Base-by-base conservation (phyloP, 2,888 invertebrate species). In the Chaitophorus viminalis region DNA sequence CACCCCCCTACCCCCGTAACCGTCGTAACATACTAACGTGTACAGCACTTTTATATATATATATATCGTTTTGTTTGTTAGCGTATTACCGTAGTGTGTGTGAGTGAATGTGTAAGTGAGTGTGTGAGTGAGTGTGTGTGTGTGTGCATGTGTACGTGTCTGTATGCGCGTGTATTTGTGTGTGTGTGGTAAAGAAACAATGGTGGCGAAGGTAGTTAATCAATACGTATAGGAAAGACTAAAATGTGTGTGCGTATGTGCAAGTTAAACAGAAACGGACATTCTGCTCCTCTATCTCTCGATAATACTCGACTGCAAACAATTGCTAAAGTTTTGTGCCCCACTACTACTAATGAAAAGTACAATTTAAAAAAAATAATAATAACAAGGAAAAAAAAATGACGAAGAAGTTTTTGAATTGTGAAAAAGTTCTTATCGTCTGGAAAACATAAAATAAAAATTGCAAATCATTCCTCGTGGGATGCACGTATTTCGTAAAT, bases 131-230 rank as follows among this genome's bases (percentile, higher is more conserved):
- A 1, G 29, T 9, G 60, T 36, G 6, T 36, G 18, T 33, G 54
- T n/a, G 21, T 29, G 60, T 31, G 5, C 60, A n/a, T n/a, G 17
- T 65, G 18, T 33, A 68, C 68, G 65, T 39, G 18, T 2, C 21
- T 9, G 60, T 36, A 1, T 36, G 18, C n/a, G 54, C 18, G 21
- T 29, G 60, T 31, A 21, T 25, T n/a, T n/a, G 17, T 65, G 18
- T 33, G 54, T 36, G 18, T 36, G 60, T 33, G 33, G 1, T 18
- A n/a, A 8, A 21, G 33, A 11, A 25, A 8, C 29, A 21, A 9
- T 2, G 39, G 54, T n/a, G 36, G 82, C 17, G 33, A n/a, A 31
- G 68, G 68, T 77, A 68, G 86, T 86, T 78, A 86, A 86, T 86
- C 86, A 86, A 86, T 86, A 86, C 39, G 36, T 68, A n/a, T n/a